Percentiles rank a stretch among this genome's conserved stretches.
Conservation (phyloP, 2,797 vertebrate species). For the Alcedo atthis region DNA sequence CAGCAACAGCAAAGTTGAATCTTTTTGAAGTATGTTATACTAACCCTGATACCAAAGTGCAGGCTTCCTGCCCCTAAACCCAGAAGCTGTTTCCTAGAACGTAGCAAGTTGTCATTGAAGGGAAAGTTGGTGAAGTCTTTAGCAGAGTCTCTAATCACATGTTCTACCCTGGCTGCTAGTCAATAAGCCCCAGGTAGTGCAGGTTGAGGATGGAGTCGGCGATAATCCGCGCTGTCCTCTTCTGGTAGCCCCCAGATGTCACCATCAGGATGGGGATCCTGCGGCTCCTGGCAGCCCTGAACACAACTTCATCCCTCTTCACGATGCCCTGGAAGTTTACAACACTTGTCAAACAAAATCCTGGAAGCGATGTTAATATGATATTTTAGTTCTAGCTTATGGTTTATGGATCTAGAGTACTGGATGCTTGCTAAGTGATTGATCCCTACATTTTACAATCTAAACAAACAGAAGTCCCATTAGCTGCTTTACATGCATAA, state of each 20-base stretch:
- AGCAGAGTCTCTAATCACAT: neutral
- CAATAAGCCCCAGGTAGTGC: conserved; percentile 84
- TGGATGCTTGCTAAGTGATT: neutral
- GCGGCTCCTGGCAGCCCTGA: conserved; percentile 82
- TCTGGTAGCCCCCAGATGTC: conserved; percentile 95
- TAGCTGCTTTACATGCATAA: neutral
- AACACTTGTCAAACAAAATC: neutral
- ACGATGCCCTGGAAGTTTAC: conserved; percentile 84
- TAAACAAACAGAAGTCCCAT: rapidly evolving
- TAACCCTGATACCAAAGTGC: neutral
- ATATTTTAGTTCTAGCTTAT: neutral
- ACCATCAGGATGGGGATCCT: conserved; percentile 93
- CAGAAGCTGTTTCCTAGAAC: neutral
- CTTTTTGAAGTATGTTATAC: neutral
- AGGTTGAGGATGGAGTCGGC: conserved; percentile 96
- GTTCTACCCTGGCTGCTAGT: neutral
- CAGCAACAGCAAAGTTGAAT: neutral
- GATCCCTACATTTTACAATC: neutral
- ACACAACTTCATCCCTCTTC: conserved; percentile 91
- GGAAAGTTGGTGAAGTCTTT: neutral
- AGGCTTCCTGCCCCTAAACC: neutral
- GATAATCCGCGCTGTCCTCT: conserved; percentile 93
- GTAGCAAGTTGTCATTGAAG: neutral
- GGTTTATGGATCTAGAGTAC: neutral
- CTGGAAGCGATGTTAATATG: rapidly evolving